Conservation (phyloP, 2,888 invertebrate species). For the Melinopterus prodromus region DNA sequence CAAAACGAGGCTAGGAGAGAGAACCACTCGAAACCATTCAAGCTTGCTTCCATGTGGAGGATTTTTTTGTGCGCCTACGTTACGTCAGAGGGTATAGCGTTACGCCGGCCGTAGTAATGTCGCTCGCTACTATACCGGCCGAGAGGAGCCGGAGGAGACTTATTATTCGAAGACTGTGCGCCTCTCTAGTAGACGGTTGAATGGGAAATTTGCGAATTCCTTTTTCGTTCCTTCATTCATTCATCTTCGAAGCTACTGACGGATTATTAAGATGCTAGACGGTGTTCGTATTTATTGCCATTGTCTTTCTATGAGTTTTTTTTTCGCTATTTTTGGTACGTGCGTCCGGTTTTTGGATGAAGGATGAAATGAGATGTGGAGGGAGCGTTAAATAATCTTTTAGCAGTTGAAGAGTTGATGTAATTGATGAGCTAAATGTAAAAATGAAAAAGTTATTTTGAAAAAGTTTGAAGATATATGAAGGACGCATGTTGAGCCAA, state of each 20-base stretch:
- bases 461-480: no score
- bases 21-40: background rate
- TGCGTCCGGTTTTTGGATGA: background rate
- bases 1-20: slow-evolving; percentile 50
- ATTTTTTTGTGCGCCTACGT: background rate
- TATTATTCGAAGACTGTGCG: background rate
- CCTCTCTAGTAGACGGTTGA: background rate
- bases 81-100: background rate
- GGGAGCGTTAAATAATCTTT: no score
- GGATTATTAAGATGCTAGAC: background rate
- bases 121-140: background rate
- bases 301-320: background rate
- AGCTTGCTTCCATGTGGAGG: background rate
- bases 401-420: no score
- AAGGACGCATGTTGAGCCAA: no score
- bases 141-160: background rate
- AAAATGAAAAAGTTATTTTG: no score
- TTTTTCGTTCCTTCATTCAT: background rate
- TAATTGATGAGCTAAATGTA: no score
- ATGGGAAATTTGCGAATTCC: background rate
- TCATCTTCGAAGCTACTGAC: background rate
- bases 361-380: no score
- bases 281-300: background rate
- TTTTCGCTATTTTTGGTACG: background rate
- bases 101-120: background rate